Conservation (phyloP, 2,113 vertebrate species). For the Mus spicilegus region DNA sequence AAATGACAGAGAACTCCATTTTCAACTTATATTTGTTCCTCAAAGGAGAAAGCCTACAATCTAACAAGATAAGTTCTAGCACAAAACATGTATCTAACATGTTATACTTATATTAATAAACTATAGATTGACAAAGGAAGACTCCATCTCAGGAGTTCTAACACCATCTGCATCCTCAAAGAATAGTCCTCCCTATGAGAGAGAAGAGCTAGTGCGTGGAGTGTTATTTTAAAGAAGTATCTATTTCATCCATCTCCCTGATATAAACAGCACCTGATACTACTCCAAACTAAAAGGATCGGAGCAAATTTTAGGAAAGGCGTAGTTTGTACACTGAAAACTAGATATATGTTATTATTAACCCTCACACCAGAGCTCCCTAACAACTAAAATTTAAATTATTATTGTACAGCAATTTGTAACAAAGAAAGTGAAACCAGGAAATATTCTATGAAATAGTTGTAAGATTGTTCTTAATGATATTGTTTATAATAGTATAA, state of each 20-base stretch:
- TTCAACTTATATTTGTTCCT: neutral
- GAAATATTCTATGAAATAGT: neutral
- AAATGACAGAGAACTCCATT: neutral
- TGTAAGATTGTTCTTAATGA: neutral
- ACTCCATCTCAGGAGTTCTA: neutral
- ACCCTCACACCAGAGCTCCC: neutral
- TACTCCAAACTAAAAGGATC: neutral
- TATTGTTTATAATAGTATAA: neutral
- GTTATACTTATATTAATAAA: neutral
- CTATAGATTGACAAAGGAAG: neutral
- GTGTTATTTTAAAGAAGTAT: neutral
- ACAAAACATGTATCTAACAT: neutral
- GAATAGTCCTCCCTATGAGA: neutral
- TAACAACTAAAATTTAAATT: neutral
- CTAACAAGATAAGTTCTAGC: neutral
- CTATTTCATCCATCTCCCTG: neutral
- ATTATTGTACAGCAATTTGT: neutral
- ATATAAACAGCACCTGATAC: neutral
- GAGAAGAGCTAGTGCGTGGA: neutral
- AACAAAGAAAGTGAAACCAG: neutral
- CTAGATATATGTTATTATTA: neutral
- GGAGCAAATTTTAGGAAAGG: neutral
- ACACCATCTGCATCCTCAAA: neutral
- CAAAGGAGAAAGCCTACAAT: neutral
- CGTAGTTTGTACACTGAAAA: neutral